Percentiles rank a stretch among this genome's conserved stretches.
Conservation (phyloP, 2,797 vertebrate genomes). For the Rhinichthys osculus region DNA sequence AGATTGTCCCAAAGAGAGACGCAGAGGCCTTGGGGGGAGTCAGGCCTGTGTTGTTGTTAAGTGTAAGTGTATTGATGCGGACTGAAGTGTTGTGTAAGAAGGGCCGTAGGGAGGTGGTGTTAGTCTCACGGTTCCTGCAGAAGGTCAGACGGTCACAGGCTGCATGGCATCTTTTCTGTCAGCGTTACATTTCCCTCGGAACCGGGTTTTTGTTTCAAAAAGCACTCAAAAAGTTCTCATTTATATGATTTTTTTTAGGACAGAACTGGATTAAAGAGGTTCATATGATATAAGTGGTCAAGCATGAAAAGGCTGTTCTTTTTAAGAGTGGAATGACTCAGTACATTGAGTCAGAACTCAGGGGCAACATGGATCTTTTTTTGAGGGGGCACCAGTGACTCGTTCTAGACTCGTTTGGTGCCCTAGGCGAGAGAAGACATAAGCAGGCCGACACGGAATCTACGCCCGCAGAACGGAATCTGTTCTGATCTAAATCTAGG, state of each 20-base stretch:
- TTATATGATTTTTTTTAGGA: background rate
- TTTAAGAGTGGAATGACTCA: background rate
- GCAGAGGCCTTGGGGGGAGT: constrained; percentile 46
- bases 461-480: background rate
- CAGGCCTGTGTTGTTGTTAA: constrained; percentile 59
- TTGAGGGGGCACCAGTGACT: background rate
- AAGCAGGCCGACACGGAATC: background rate
- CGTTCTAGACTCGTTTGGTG: background rate
- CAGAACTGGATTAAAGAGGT: background rate
- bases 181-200: background rate
- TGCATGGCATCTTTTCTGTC: background rate
- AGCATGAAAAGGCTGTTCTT: background rate
- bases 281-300: background rate
- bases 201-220: background rate
- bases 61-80: constrained; percentile 51
- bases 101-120: constrained; percentile 29
- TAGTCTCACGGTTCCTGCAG: constrained; percentile 28
- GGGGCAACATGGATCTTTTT: background rate
- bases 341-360: constrained; percentile 6
- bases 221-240: background rate
- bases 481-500: background rate
- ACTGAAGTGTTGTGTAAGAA: constrained; percentile 55
- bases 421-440: background rate
- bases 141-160: constrained; percentile 33
- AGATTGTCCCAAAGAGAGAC: constrained; percentile 8